Conservation (phyloP, 2,888 invertebrate genomes). For the Choristoneura rosaceana region DNA sequence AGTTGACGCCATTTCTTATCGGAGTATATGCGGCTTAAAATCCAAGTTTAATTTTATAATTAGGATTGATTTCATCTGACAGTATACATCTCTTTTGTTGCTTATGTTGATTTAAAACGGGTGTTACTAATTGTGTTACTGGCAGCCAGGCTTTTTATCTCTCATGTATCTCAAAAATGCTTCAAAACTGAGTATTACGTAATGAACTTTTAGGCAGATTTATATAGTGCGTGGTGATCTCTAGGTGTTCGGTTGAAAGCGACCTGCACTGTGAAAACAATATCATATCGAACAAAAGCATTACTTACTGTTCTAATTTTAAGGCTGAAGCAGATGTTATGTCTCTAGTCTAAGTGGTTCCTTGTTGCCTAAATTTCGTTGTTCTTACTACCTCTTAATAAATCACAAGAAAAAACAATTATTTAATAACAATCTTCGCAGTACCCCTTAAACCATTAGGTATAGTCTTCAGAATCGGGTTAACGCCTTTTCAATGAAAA, state of each 20-base stretch:
- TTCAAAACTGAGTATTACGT: too few relatives aligned
- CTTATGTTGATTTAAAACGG: not conserved
- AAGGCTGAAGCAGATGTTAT: not conserved
- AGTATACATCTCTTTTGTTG: slow-evolving; percentile 19
- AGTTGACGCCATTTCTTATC: slow-evolving; percentile 32
- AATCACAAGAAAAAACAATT: not conserved
- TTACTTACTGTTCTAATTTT: not conserved
- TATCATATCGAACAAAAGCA: too few relatives aligned
- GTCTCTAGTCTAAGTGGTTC: not conserved
- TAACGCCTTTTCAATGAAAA: slow-evolving; percentile 32
- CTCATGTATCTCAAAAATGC: too few relatives aligned
- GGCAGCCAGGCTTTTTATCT: too few relatives aligned
- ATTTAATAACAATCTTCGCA: not conserved
- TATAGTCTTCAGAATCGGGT: slow-evolving; percentile 16
- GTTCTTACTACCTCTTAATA: not conserved
- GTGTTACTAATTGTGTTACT: too few relatives aligned
- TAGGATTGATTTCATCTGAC: slow-evolving; percentile 32
- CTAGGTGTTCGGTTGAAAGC: too few relatives aligned
- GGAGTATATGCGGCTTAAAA: slow-evolving; percentile 15
- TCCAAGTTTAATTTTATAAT: slow-evolving; percentile 22
- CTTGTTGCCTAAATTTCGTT: too few relatives aligned
- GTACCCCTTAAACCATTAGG: not conserved
- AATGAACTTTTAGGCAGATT: too few relatives aligned
- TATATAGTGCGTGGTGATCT: too few relatives aligned
- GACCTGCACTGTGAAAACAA: too few relatives aligned